Evolutionary conservation across 2,113 vertebrate species (phyloP).

Genomic region (Psittacula cyanocephala): DNA sequence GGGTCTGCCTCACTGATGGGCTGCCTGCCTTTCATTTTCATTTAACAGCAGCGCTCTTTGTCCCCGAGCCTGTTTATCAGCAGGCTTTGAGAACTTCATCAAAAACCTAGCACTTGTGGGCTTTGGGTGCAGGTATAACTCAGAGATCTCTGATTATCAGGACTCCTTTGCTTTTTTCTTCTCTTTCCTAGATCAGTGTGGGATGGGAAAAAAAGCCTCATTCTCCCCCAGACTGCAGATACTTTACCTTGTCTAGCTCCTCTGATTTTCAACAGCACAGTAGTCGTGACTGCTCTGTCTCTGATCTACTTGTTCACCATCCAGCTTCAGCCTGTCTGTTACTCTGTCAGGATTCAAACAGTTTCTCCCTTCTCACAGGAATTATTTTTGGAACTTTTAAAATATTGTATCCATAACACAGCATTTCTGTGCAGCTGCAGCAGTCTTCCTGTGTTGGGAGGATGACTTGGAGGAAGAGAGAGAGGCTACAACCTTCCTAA

Average conservation of each 20-base stretch:
- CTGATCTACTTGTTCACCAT: neutral
- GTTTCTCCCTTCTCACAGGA: conserved; percentile 34
- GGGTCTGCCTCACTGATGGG: neutral
- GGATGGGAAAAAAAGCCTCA: neutral
- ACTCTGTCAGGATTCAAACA: neutral
- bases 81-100: neutral
- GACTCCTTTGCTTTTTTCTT: neutral
- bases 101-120: neutral
- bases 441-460: neutral
- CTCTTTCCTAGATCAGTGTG: neutral
- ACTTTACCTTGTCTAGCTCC: neutral
- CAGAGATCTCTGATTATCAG: neutral
- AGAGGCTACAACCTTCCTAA: neutral
- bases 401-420: conserved; percentile 18
- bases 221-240: neutral
- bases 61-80: neutral
- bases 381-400: conserved; percentile 66
- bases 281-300: conserved; percentile 16
- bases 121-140: neutral
- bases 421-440: conserved; percentile 34
- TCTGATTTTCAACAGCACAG: neutral
- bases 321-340: conserved; percentile 17
- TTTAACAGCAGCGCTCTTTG: neutral
- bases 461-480: neutral
- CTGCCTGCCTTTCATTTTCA: neutral